Base-by-base conservation (phyloP, 92 coral and sea anemone genomes). In the Scolanthus callimorphus region DNA sequence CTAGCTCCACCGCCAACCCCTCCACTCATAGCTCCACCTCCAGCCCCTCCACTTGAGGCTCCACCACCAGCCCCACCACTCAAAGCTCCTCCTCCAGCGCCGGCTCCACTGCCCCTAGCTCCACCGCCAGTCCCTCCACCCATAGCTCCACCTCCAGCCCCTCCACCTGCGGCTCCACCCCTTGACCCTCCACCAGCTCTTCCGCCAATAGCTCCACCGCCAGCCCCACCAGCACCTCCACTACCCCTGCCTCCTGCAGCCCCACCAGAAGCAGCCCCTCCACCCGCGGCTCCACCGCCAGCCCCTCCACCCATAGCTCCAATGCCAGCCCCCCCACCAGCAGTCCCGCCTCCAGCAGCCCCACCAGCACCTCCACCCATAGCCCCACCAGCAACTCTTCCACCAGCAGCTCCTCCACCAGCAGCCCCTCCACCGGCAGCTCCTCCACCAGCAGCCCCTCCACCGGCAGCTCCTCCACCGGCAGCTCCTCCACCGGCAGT, bases 371-470 rank as follows among this genome's bases (percentile, higher is more conserved):
- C 80, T n/a, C 41, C 77, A 3, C 38, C 66, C 4, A 20, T 84
- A 1, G 69, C 81, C 0, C 62, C 82, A 0, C 70, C 69, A 24
- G 57, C 77, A 4, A 29, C 82, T 9, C 47, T 75, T 10, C 67
- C 76, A 0, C 48, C 82, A 1, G 31, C 81, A 4, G n/a, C 84
- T 21, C 68, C 82, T 2, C 26, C 83, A 1, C 62, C 76, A 4
- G 17, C 77, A 0, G 45, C 74, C 10, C 69, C 90, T 0, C 75
- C 88, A 0, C 65, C 86, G 1, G 49, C 79, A 3, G 23, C 85
- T 13, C 70, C 83, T 9, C 54, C 73, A 0, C 41, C 69, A 1
- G 43, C 67, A 17, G 34, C 78, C 24, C 34, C 59, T 1, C 69
- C 60, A 1, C 39, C 74, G 1, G 48, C 78, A 10, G 43, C 82